A percentile compares a stretch with the other conserved stretches of the same genome.
Evolutionary conservation across 23 tunicate genomes (phyloP).

Genomic region (Ciona savignyi): DNA sequence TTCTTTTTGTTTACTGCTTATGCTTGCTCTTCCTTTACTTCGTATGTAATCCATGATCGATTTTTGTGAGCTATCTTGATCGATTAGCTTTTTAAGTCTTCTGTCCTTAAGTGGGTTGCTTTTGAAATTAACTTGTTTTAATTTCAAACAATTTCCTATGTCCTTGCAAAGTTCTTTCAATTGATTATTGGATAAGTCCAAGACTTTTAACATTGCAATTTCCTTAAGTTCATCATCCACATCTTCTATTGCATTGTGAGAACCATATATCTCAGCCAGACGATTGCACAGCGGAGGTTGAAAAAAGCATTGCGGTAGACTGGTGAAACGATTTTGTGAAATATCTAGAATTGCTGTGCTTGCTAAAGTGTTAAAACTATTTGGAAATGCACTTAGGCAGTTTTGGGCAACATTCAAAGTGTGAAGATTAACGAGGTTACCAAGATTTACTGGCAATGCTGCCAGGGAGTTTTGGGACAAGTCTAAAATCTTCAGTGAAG

Average conservation of each 20-base stretch:
- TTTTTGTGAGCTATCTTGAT: constrained; percentile 65
- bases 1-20: too few relatives aligned
- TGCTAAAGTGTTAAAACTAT: constrained; percentile 18
- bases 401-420: constrained; percentile 52
- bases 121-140: constrained; percentile 58
- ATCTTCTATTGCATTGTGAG: constrained; percentile 68
- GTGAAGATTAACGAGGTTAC: constrained; percentile 40
- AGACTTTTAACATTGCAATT: constrained; percentile 34
- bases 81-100: constrained; percentile 73
- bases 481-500: constrained; percentile 47
- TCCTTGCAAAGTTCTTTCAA: constrained; percentile 56
- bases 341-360: constrained; percentile 41
- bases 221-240: constrained; percentile 52
- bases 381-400: constrained; percentile 29
- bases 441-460: constrained; percentile 49
- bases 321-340: constrained; percentile 36
- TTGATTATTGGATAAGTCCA: constrained; percentile 60
- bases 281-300: constrained; percentile 32
- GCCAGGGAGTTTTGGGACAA: constrained; percentile 41
- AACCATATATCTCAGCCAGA: constrained; percentile 55
- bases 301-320: constrained; percentile 30
- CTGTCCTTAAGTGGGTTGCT: constrained; percentile 73
- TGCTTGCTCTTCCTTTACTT: constrained; percentile 48
- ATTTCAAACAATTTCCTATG: constrained; percentile 44
- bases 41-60: constrained; percentile 81